Evolutionary conservation across 1,140 invertebrate genomes (phyloP).

Genomic region (Prorops nasuta): DNA sequence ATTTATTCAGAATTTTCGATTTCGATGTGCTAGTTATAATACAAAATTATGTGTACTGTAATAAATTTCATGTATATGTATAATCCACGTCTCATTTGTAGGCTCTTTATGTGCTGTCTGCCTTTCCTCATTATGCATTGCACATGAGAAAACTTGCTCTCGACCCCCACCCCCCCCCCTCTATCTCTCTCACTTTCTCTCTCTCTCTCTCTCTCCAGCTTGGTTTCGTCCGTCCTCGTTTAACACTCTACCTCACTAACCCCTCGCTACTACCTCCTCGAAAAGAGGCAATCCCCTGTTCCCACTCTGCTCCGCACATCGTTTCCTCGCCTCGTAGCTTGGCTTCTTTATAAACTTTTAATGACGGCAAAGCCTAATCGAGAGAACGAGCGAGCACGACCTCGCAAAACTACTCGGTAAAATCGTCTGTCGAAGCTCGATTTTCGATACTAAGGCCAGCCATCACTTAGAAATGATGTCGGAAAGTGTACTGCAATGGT

Average conservation of each 20-base stretch:
- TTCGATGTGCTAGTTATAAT: neutral
- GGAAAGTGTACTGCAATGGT: neutral
- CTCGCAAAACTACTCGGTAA: slow-evolving; percentile 20
- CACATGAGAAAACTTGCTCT: slow-evolving; percentile 57
- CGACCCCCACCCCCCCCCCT: slow-evolving; percentile 23
- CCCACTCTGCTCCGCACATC: slow-evolving; percentile 7
- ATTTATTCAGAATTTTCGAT: neutral
- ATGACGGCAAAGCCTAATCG: slow-evolving; percentile 58
- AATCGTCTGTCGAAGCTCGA: slow-evolving; percentile 32
- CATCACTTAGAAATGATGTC: slow-evolving; percentile 6
- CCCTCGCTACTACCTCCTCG: slow-evolving; percentile 20
- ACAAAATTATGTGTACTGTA: neutral
- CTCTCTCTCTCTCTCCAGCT: slow-evolving; percentile 2
- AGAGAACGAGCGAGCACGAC: slow-evolving; percentile 33
- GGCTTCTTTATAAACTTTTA: slow-evolving; percentile 59
- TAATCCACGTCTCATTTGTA: slow-evolving; percentile 52
- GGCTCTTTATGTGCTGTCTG: slow-evolving; percentile 51
- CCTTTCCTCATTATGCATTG: slow-evolving; percentile 56
- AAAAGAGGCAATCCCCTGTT: too few relatives aligned
- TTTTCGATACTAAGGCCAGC: slow-evolving; percentile 36
- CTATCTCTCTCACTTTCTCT: slow-evolving; percentile 12
- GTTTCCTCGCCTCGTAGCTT: slow-evolving; percentile 34
- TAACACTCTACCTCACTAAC: slow-evolving; percentile 6
- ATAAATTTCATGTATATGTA: slow-evolving; percentile 16
- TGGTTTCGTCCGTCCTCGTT: neutral